A percentile compares a stretch with the other conserved stretches of the same genome.
These are phyloP conservation scores for Octonoba sinensis DNA, from an alignment of 2,888 invertebrate species.

Conservation along the genomic window DNA sequence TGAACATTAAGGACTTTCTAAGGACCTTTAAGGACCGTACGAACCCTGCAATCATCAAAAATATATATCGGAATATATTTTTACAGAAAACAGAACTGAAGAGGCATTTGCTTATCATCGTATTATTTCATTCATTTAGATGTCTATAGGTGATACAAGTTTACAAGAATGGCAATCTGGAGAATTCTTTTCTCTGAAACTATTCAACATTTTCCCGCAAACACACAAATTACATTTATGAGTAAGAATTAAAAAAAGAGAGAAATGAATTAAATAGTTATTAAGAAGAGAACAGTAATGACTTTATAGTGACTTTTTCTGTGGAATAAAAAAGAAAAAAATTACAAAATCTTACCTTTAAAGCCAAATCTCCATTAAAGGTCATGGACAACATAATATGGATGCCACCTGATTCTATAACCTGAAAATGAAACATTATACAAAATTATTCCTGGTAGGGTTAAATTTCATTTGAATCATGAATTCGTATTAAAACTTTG, in stretches of 20 bases:
- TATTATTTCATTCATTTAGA: no score
- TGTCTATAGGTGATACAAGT: not conserved
- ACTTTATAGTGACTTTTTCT: not conserved
- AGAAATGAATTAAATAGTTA: not conserved
- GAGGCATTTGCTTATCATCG: no score
- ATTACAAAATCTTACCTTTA: constrained; percentile 27
- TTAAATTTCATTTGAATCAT: no score
- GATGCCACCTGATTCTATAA: constrained; percentile 54
- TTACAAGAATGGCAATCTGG: not conserved
- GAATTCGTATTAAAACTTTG: no score
- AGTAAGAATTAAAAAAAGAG: not conserved
- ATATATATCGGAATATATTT: no score
- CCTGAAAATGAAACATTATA: constrained; percentile 15
- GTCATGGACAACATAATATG: constrained; percentile 44
- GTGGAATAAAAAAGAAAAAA: not conserved
- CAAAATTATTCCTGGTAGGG: no score
- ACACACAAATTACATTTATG: not conserved
- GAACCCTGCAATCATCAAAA: no score
- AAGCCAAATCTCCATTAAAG: constrained; percentile 19
- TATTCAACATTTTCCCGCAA: not conserved
- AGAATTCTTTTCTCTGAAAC: not conserved
- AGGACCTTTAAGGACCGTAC: no score
- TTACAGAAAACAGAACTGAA: no score
- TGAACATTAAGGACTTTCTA: no score
- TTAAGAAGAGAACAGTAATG: not conserved